Conservation (phyloP, 2,113 vertebrate species). For the Nerophis ophidion region DNA sequence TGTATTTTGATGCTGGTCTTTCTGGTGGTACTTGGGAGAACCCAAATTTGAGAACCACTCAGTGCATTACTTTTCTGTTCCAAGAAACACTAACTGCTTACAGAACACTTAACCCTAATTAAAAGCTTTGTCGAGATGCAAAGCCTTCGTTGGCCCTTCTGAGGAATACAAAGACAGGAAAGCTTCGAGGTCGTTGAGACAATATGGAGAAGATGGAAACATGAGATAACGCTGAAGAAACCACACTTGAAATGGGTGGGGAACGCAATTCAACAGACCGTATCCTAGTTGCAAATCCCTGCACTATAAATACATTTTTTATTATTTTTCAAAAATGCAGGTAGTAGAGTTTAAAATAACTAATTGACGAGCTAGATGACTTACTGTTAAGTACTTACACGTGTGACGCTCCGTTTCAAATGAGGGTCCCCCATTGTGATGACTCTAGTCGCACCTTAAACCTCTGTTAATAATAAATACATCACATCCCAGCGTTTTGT, state of each 20-base stretch:
- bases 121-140: slow-evolving; percentile 27
- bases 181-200: slow-evolving; percentile 45
- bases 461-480: background rate
- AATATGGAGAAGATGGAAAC: slow-evolving; percentile 38
- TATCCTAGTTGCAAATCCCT: slow-evolving; percentile 5
- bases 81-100: background rate
- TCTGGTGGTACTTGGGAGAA: too few relatives aligned
- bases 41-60: background rate
- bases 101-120: slow-evolving; percentile 21
- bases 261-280: slow-evolving; percentile 35
- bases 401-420: slow-evolving; percentile 59
- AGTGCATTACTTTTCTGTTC: slow-evolving; percentile 1
- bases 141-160: slow-evolving; percentile 9
- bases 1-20: too few relatives aligned
- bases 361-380: background rate
- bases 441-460: background rate
- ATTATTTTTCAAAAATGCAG: background rate
- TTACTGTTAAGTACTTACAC: slow-evolving; percentile 69
- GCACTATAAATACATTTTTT: background rate
- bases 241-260: slow-evolving; percentile 37
- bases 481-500: background rate
- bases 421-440: slow-evolving; percentile 71
- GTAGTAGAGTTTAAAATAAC: slow-evolving; percentile 10
- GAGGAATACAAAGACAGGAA: slow-evolving; percentile 60
- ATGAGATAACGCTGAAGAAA: slow-evolving; percentile 43